phyloP scores from a whole-genome alignment of 2,888 invertebrate genomes.

The Noctua janthe region DNA sequence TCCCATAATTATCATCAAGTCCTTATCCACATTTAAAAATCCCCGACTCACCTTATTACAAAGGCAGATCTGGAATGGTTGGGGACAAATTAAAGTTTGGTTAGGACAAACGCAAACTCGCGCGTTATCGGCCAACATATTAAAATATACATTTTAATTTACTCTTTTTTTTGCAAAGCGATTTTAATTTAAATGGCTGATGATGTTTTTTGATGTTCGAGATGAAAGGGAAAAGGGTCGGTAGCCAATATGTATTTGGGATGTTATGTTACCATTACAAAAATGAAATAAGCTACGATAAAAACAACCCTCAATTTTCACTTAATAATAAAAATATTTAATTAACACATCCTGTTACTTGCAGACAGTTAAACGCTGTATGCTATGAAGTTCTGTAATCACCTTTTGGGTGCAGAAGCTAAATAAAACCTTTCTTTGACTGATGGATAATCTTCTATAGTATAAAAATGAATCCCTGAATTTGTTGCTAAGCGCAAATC shows the following conservation, averaged over 20 bases:
- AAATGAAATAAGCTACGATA: background rate
- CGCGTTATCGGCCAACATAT: slow-evolving; percentile 29
- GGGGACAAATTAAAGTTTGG: slow-evolving; percentile 65
- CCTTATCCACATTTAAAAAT: slow-evolving; percentile 39
- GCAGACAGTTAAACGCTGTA: background rate
- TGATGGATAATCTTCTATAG: background rate
- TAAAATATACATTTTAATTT: slow-evolving; percentile 56
- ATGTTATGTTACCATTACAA: slow-evolving; percentile 7
- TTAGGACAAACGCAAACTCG: slow-evolving; percentile 56
- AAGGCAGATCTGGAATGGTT: slow-evolving; percentile 50
- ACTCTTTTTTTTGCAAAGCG: slow-evolving; percentile 41
- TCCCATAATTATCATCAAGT: background rate
- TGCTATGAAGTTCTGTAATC: background rate
- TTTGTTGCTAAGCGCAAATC: too few relatives aligned
- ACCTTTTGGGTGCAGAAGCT: background rate
- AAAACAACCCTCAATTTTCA: background rate
- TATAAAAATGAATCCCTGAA: too few relatives aligned
- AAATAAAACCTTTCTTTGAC: background rate
- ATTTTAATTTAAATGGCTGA: slow-evolving; percentile 45
- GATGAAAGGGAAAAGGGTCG: slow-evolving; percentile 30
- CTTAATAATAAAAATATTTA: background rate
- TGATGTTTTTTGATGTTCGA: slow-evolving; percentile 40
- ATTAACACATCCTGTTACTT: background rate
- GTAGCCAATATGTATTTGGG: background rate
- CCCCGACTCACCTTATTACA: slow-evolving; percentile 50